Evolutionary conservation across 2,113 vertebrate genomes (phyloP).

Genomic region (Menura novaehollandiae): DNA sequence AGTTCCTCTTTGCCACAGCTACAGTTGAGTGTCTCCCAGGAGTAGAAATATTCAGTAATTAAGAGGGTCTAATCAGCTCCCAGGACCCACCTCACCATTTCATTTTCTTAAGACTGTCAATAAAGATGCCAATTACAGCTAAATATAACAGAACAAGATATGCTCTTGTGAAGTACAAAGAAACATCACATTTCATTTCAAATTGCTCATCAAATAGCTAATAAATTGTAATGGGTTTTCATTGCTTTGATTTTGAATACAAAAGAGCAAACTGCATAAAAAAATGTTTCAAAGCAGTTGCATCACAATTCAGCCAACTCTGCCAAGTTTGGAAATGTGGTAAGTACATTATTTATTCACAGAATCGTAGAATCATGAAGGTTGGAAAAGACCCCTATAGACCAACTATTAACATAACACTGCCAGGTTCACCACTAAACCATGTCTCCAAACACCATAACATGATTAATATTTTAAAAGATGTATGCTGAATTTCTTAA

Average conservation of each 20-base stretch:
- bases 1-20: background rate
- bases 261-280: background rate
- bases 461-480: background rate
- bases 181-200: constrained; percentile 2
- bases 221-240: background rate
- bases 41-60: background rate
- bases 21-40: background rate
- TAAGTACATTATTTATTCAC: background rate
- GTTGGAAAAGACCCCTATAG: background rate
- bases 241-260: background rate
- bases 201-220: constrained; percentile 8
- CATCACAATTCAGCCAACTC: background rate
- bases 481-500: background rate
- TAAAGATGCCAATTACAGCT: constrained; percentile 27
- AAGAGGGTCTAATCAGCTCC: constrained; percentile 19
- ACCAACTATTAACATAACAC: background rate
- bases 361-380: background rate
- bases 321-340: background rate
- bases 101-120: constrained; percentile 12
- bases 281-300: background rate
- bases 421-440: background rate
- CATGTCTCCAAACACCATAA: background rate
- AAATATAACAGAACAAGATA: constrained; percentile 17
- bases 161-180: background rate
- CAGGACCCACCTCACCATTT: constrained; percentile 14